Evolutionary conservation across 2,113 vertebrate species (phyloP), one percentile per base, ranked within the genome.

Genomic region (Nanorana parkeri): DNA sequence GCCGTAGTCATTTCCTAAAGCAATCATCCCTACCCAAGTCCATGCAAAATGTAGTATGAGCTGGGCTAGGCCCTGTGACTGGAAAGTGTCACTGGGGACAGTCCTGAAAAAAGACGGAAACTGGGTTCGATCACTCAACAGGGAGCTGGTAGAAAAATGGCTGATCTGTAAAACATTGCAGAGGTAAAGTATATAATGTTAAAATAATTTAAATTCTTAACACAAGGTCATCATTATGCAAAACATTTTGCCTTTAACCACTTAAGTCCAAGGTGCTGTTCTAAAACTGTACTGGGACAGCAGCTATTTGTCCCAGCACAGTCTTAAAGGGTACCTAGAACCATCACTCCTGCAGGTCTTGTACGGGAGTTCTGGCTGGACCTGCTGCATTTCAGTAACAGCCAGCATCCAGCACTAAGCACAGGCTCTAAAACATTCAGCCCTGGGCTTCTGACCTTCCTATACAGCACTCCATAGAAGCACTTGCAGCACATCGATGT

Each of bases 21-120:
- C 68, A 15, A 81, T 3, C 17, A 73, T 3, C 3, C 79, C 79
- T 8, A 72, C 56, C 79, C 79, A 81, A 13, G 69, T 73, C 79
- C 79, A 81, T 17, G 28, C 23, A 71, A 84, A 84, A 47, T 71
- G 71, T 24, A 68, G 68, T 1, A 84, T 56, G n/a, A 86, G 29
- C 1, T 83, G 79, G 3, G 71, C 75, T 51, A 86, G 51, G 8
- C 56, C 74, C 17, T 17, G 56, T 16, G 78, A 81, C 28, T 86
- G 85, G 28, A 83, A 76, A 0, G 87, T 86, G 58, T 93, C 91
- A 86, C 79, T 81, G 8, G 79, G 79, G 19, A 81, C 68, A n/a
- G 88, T 92, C 52, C 87, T 79, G 51, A 91, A 87, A 66, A 91
- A 91, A 19, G 88, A 87, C 1, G 80, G 80, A 52, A 86, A 86